phyloP scores from a whole-genome alignment of 1,140 invertebrate genomes.

The Glossosoma conforme region DNA sequence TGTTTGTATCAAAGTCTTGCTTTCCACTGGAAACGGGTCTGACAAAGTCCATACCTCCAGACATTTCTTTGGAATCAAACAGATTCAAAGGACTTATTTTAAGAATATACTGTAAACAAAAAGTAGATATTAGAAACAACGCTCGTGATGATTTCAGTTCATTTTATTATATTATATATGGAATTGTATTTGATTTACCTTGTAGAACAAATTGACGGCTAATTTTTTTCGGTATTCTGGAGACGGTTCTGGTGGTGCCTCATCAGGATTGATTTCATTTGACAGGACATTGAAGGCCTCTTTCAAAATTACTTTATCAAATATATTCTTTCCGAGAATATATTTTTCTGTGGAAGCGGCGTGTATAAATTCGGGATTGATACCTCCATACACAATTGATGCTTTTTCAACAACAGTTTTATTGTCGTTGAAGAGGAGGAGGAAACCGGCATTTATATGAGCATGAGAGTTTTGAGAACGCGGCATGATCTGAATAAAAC shows the following conservation, averaged over 20 bases:
- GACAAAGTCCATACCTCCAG: constrained; percentile 50
- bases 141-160: neutral
- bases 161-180: neutral
- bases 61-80: constrained; percentile 43
- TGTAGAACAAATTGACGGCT: constrained; percentile 65
- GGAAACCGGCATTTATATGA: constrained; percentile 68
- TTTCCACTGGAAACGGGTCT: constrained; percentile 58
- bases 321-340: constrained; percentile 52
- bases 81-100: constrained; percentile 44
- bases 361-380: constrained; percentile 63
- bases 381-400: constrained; percentile 58
- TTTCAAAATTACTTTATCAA: constrained; percentile 49
- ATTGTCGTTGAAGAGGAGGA: constrained; percentile 54
- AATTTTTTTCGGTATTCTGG: constrained; percentile 61
- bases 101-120: constrained; percentile 52
- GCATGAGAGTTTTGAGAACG: constrained; percentile 71
- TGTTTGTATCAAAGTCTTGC: constrained; percentile 64
- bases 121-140: neutral
- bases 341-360: constrained; percentile 61
- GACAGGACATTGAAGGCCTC: constrained; percentile 53
- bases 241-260: constrained; percentile 57
- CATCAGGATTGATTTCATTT: constrained; percentile 59
- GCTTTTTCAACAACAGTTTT: constrained; percentile 44
- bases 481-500: constrained; percentile 59
- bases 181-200: constrained; percentile 47